Conservation (phyloP, 2,888 invertebrate species). For the Dicyrtoma fusca region DNA sequence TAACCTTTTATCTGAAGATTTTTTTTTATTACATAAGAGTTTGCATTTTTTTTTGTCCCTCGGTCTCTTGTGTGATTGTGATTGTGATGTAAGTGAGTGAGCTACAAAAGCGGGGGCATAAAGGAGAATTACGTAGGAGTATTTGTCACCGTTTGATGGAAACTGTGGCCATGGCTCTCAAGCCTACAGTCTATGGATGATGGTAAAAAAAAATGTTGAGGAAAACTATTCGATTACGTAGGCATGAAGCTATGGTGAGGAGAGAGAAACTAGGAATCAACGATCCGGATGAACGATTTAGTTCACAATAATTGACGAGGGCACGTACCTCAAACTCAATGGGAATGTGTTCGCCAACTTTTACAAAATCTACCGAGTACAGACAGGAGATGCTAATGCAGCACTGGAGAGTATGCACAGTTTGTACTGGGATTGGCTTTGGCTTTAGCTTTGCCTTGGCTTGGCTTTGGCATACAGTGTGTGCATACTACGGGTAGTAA, state of each 20-base stretch:
- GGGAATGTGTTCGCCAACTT: conserved; percentile 4
- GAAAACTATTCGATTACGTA: neutral
- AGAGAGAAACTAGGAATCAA: conserved; percentile 30
- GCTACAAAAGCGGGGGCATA: conserved; percentile 2
- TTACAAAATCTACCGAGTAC: neutral
- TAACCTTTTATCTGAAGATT: no score
- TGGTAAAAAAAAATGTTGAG: neutral
- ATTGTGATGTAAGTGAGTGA: neutral
- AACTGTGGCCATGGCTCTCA: no score
- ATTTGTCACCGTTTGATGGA: conserved; percentile 28
- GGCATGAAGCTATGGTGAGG: neutral
- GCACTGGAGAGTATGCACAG: no score
- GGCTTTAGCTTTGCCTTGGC: no score
- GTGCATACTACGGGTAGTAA: no score
- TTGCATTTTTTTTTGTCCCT: neutral
- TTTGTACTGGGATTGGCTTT: no score
- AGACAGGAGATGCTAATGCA: no score
- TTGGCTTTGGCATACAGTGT: no score
- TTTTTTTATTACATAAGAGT: no score
- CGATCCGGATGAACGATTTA: conserved; percentile 36
- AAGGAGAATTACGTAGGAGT: conserved; percentile 20
- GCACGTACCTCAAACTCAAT: conserved; percentile 24
- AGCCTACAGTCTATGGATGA: no score
- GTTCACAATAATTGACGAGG: conserved; percentile 38
- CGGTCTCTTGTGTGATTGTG: neutral